Conservation (phyloP, 2,888 invertebrate species). For the Eupithecia exiguata region DNA sequence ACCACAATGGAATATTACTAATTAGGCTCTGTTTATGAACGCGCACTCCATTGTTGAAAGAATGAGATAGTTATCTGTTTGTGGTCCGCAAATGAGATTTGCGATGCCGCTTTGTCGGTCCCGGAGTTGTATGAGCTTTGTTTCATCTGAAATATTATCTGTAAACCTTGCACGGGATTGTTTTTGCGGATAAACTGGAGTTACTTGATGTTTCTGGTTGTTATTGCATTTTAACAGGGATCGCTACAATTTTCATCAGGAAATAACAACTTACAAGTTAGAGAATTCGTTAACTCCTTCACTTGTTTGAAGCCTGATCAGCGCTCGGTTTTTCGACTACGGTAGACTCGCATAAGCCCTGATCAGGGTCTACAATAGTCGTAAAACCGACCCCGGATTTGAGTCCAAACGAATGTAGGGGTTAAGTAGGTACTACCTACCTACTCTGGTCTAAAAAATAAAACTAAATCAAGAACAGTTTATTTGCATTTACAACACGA, state of each 20-base stretch:
- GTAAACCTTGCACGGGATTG: constrained; percentile 61
- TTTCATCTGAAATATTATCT: constrained; percentile 73
- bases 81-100: constrained; percentile 82
- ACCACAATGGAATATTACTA: constrained; percentile 83
- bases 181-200: constrained; percentile 54
- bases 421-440: too few species aligned
- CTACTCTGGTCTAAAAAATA: neutral
- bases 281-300: neutral
- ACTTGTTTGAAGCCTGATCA: too few species aligned
- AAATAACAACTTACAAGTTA: neutral
- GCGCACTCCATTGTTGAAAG: constrained; percentile 81
- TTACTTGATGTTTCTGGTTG: constrained; percentile 15
- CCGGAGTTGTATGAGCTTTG: constrained; percentile 77
- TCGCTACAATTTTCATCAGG: neutral
- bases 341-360: too few species aligned
- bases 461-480: neutral
- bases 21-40: constrained; percentile 82
- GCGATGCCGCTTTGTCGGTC: constrained; percentile 81
- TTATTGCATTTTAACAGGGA: constrained; percentile 2
- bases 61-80: constrained; percentile 81
- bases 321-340: too few species aligned
- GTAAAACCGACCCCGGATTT: too few species aligned
- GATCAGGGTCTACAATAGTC: too few species aligned
- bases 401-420: too few species aligned
- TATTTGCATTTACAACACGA: too few species aligned